A percentile compares a stretch with the other conserved stretches of the same genome.
These are phyloP conservation scores for Pantherophis alleghaniensis DNA, from an alignment of 2,797 vertebrate species.

Conservation along the genomic window DNA sequence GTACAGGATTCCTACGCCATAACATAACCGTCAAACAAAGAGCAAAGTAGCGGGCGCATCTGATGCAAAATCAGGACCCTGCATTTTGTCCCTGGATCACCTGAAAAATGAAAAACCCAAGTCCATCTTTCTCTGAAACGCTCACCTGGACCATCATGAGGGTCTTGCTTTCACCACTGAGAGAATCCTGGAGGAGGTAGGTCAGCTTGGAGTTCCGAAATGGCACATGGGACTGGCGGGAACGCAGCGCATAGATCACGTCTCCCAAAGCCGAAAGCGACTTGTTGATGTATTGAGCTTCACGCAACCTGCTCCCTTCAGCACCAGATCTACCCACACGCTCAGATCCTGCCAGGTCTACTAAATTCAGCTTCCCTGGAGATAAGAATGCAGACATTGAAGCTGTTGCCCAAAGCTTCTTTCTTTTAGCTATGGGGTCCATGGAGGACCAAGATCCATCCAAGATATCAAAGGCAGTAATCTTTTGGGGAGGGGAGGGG, in stretches of 20 bases:
- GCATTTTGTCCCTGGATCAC: background rate
- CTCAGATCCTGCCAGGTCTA: slow-evolving; percentile 94
- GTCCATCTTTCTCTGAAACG: background rate
- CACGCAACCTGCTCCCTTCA: slow-evolving; percentile 87
- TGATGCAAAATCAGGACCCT: no score
- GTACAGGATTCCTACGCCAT: background rate
- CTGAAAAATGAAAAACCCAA: background rate
- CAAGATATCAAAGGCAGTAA: background rate
- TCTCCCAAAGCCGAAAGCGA: slow-evolving; percentile 92
- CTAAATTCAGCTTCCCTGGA: slow-evolving; percentile 91
- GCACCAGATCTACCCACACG: slow-evolving; percentile 90
- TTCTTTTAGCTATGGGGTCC: background rate
- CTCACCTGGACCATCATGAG: slow-evolving; percentile 97
- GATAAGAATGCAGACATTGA: background rate
- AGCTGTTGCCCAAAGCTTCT: background rate
- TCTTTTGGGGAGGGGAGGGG: background rate
- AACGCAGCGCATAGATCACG: slow-evolving; percentile 89
- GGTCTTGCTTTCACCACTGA: slow-evolving; percentile 95
- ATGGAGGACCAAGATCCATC: background rate
- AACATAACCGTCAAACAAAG: background rate
- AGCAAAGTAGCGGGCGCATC: background rate
- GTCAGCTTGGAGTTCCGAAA: slow-evolving; percentile 98
- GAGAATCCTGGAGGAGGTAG: slow-evolving; percentile 95
- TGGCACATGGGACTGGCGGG: slow-evolving; percentile 88
- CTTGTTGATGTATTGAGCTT: slow-evolving; percentile 96